A percentile compares a stretch with the other conserved stretches of the same genome.
Conservation (phyloP, 1,140 invertebrate species). For the Philopotamus ludificatus region DNA sequence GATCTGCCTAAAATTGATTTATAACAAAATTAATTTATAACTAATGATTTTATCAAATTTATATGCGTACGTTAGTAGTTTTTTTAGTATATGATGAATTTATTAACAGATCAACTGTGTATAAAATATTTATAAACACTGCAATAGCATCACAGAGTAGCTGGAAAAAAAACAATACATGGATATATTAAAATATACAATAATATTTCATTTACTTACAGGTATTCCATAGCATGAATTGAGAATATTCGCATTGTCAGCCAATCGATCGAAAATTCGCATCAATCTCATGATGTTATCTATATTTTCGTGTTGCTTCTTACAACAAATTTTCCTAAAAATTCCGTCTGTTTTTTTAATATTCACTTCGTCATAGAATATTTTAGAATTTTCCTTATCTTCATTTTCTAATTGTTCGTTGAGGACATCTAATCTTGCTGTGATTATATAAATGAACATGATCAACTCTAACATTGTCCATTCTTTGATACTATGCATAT, state of each 20-base stretch:
- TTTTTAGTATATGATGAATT: conserved; percentile 7
- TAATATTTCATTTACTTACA: conserved; percentile 20
- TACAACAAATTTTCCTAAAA: conserved; percentile 10
- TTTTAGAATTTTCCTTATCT: conserved; percentile 32
- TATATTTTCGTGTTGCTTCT: conserved; percentile 13
- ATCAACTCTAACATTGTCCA: conserved; percentile 27
- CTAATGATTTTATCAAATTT: neutral
- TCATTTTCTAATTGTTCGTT: conserved; percentile 33
- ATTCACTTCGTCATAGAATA: conserved; percentile 30
- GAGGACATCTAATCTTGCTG: conserved; percentile 29
- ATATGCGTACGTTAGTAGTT: conserved; percentile 19
- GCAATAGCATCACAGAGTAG: conserved; percentile 32
- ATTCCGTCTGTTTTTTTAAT: conserved; percentile 17
- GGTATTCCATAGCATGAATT: conserved; percentile 40
- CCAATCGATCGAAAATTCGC: conserved; percentile 35
- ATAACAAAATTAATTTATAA: conserved; percentile 1
- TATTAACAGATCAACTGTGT: conserved; percentile 31
- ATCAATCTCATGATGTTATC: conserved; percentile 35
- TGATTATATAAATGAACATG: conserved; percentile 26
- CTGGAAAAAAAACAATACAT: conserved; percentile 20
- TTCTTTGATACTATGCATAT: conserved; percentile 30
- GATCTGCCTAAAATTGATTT: conserved; percentile 15
- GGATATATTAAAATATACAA: neutral
- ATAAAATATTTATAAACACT: conserved; percentile 35
- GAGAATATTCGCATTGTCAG: conserved; percentile 38